phyloP scores from a whole-genome alignment of 2,797 vertebrate genomes.

The Threskiornis aethiopicus region DNA sequence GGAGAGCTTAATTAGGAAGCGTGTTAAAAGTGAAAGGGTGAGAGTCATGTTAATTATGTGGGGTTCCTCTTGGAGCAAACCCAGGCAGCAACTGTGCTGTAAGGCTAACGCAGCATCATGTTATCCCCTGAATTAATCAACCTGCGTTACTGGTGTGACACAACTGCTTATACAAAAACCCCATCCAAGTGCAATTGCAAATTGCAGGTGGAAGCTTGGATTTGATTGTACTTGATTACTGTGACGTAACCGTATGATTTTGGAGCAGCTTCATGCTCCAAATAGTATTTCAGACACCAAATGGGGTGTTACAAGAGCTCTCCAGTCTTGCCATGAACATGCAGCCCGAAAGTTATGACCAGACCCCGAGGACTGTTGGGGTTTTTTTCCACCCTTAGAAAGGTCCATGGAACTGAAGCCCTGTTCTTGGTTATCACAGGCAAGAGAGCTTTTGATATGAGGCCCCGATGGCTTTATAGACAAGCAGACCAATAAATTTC shows the following conservation, averaged over 20 bases:
- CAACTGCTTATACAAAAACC: not conserved
- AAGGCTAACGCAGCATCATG: not conserved
- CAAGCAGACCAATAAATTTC: not conserved
- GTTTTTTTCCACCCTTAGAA: not conserved
- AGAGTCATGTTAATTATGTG: constrained; percentile 70
- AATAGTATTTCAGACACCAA: not conserved
- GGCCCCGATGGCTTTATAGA: not conserved
- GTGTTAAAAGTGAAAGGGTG: constrained; percentile 72
- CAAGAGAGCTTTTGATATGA: not conserved
- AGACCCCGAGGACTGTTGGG: not conserved
- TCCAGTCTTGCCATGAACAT: not conserved
- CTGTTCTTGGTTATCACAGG: not conserved
- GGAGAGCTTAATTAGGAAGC: constrained; percentile 70
- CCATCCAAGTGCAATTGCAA: not conserved
- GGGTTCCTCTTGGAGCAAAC: constrained; percentile 60
- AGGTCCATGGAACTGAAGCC: not conserved
- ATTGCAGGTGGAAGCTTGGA: not conserved
- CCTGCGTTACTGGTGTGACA: not conserved
- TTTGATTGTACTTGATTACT: not conserved
- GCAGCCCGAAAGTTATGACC: not conserved
- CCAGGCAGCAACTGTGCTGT: not conserved
- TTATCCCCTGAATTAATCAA: constrained; percentile 28
- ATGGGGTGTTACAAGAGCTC: not conserved
- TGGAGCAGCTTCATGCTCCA: not conserved
- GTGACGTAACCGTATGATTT: accelerated